Evolutionary conservation across 2,113 vertebrate species (phyloP).

Genomic region (Ramphastos sulfuratus): DNA sequence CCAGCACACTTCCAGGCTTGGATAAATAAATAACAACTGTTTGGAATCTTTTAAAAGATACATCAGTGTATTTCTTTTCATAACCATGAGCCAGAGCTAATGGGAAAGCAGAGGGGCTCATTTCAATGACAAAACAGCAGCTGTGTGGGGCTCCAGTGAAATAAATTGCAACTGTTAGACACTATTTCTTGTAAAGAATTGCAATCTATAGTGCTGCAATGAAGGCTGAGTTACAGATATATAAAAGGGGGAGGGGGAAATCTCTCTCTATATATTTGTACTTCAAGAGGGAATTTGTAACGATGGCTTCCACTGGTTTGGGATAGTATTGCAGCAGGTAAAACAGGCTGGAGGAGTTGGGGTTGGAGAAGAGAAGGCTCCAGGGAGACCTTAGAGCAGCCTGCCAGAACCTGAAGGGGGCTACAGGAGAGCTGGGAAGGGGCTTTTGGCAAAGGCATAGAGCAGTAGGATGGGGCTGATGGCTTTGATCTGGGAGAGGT

Average conservation of each 20-base stretch:
- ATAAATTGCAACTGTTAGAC: slow-evolving; percentile 22
- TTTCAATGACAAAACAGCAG: slow-evolving; percentile 52
- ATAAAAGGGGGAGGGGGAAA: neutral
- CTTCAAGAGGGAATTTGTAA: slow-evolving; percentile 40
- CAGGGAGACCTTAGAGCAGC: no score
- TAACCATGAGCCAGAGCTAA: slow-evolving; percentile 66
- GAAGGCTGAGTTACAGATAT: slow-evolving; percentile 67
- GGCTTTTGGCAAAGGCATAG: no score
- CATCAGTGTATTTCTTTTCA: slow-evolving; percentile 56
- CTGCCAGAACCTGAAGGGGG: no score
- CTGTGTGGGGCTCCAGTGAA: slow-evolving; percentile 45
- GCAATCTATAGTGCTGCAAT: slow-evolving; percentile 48
- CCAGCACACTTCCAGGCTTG: neutral
- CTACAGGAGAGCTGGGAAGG: no score
- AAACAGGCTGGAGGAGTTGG: no score
- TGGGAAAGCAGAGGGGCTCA: slow-evolving; percentile 56
- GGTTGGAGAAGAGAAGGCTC: no score
- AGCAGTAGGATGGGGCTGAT: no score
- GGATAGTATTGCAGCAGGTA: neutral
- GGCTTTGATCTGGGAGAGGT: no score
- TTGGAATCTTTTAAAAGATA: slow-evolving; percentile 62
- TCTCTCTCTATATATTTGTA: neutral
- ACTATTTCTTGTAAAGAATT: slow-evolving; percentile 63
- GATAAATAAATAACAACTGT: slow-evolving; percentile 60
- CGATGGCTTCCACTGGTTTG: slow-evolving; percentile 13